Evolutionary conservation across 1,140 invertebrate genomes (phyloP), one percentile per base, ranked within the genome.

Genomic region (Apocrypta bakeri): DNA sequence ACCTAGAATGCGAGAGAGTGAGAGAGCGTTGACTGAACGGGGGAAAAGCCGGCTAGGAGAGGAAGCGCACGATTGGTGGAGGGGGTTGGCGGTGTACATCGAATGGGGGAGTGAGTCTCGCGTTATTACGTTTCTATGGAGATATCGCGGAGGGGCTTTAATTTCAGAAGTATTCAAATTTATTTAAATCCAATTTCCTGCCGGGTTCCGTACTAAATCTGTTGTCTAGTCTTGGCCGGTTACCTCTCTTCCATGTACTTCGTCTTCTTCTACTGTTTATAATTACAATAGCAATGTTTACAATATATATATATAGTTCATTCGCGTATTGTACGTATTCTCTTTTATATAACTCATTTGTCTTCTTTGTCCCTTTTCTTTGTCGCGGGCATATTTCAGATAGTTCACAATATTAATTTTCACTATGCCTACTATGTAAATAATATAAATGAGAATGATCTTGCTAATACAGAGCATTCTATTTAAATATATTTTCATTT

Each of bases 101-200:
- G 81, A 82, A 71, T 33, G 64, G 63, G 27, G 83, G 68, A 78
- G 81, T 84, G 64, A 86, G 79, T 73, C 81, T 88, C 87, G 85
- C 85, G 88, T 90, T 90, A 87, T 90, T 91, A 90, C 88, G 88
- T 90, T 90, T 88, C 85, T 88, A 89, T 90, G 90, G 89, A 88
- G 88, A 89, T 88, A 88, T 90, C 88, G 87, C 87, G 86, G 90
- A 88, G 88, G 88, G 87, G 86, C 90, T 90, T 90, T 91, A 89
- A 90, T 91, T 91, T 91, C 88, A 90, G 86, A 90, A 89, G 89
- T 90, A 90, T 92, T 92, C 90, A 90, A 89, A 90, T 91, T 90
- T 90, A 90, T 90, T 90, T 90, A 90, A 90, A 90, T 90, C 89
- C 89, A 89, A 90, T 90, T 90, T 90, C 88, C 88, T 89, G 64